Conservation (phyloP, 2,113 vertebrate genomes). For the Oostethus manadensis region DNA sequence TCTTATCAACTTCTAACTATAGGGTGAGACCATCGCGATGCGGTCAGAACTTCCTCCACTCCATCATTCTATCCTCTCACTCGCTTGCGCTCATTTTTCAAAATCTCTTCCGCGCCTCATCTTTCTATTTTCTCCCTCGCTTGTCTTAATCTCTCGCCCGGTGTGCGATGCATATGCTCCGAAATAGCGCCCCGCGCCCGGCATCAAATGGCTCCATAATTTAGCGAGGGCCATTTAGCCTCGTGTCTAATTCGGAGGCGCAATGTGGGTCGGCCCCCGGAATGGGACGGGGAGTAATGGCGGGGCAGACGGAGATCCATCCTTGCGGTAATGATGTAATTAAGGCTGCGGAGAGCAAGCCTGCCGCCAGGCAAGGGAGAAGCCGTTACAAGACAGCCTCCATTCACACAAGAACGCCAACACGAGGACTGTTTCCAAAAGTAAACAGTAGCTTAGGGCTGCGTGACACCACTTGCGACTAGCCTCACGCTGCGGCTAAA, state of each 20-base stretch:
- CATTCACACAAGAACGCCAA: background rate
- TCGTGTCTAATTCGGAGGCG: conserved; percentile 60
- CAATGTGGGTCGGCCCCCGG: conserved; percentile 51
- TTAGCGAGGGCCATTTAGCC: conserved; percentile 60
- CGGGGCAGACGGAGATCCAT: conserved; percentile 71
- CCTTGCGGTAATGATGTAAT: conserved; percentile 70
- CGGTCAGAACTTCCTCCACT: conserved; percentile 45
- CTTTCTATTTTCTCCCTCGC: conserved; percentile 34
- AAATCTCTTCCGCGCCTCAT: conserved; percentile 41
- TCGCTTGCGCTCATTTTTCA: conserved; percentile 60
- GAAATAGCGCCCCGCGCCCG: conserved; percentile 24
- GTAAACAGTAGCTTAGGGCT: conserved; percentile 13
- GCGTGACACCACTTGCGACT: conserved; percentile 38
- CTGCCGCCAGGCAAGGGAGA: conserved; percentile 46
- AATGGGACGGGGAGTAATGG: conserved; percentile 63
- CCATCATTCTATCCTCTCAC: conserved; percentile 56
- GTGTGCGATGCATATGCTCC: conserved; percentile 36
- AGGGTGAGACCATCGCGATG: conserved; percentile 45
- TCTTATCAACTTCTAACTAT: conserved; percentile 70
- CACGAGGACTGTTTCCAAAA: background rate
- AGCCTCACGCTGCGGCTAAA: conserved; percentile 48
- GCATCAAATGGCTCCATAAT: conserved; percentile 52
- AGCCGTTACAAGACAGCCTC: conserved; percentile 33
- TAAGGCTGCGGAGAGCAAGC: conserved; percentile 60
- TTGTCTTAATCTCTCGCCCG: conserved; percentile 26